Evolutionary conservation across 2,888 invertebrate species (phyloP), one percentile per base, ranked within the genome.

Genomic region (Deroplatys truncata): DNA sequence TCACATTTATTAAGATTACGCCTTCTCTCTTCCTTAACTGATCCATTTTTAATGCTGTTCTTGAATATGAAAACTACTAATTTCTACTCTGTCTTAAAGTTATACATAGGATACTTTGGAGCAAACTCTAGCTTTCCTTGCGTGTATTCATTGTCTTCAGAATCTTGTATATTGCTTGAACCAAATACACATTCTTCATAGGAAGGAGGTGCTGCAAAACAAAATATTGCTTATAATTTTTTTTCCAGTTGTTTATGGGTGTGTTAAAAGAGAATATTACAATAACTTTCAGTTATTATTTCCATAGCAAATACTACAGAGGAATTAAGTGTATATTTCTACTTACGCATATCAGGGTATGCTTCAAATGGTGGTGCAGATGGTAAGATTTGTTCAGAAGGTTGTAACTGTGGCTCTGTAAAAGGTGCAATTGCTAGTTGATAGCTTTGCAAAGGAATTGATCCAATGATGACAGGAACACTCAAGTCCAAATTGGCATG

Each of bases 131-230:
- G n/a, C 20, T 28, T 72, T 25, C 88, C 88, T 15, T 72, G 72
- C 2, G 29, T 84, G n/a, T 84, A 88, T n/a, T 88, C 43, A 25
- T 28, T 84, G 28, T 88, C 88, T 84, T 88, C 88, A 28, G 84
- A n/a, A 88, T 72, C 72, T 16, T 84, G 83, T 28, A 88, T 88
- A 28, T 88, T 83, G 28, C 29, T 20, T 16, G 56, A 92, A 92
- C 93, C 92, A 91, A 93, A 92, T 91, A 93, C 92, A 85, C 93
- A 93, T 90, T 93, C 93, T 84, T 93, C 93, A 90, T 93, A 94
- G 1, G 93, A 92, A 15, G 94, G 93, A 8, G 93, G 93, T 15
- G 93, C 94, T 94, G 82, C 0, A 91, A 90, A 86, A 28, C 82
- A 31, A 89, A 89, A 29, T 25, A 43, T 25, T 2, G 86, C 87